Evolutionary conservation across 2,113 vertebrate genomes (phyloP).

Genomic region (Jaculus jaculus): DNA sequence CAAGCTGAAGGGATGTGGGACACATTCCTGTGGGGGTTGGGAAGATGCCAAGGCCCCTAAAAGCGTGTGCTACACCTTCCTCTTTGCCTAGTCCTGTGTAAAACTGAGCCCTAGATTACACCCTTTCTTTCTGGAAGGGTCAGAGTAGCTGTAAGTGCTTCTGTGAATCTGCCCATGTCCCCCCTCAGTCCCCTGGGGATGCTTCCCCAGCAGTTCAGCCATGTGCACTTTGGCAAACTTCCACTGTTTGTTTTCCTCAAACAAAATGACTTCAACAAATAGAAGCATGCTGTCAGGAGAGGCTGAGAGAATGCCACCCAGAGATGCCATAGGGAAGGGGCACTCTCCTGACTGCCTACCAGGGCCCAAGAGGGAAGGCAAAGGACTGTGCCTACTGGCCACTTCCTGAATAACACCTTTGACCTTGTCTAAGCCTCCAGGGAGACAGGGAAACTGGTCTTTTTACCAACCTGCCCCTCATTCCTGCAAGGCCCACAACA

Average conservation of each 20-base stretch:
- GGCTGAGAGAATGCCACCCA: not conserved
- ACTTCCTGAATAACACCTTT: not conserved
- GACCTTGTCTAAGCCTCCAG: not conserved
- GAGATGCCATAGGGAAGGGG: fast-evolving
- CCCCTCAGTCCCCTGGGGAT: fast-evolving
- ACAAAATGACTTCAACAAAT: not conserved
- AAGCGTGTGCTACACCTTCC: too few species aligned
- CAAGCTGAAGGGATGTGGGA: not conserved
- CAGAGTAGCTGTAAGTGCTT: too few species aligned
- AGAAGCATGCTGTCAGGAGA: not conserved
- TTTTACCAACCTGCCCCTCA: not conserved
- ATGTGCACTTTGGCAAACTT: not conserved
- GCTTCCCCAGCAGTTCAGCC: too few species aligned
- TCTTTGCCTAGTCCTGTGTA: too few species aligned
- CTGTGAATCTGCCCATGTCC: too few species aligned
- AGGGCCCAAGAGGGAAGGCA: not conserved
- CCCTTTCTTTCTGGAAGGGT: not conserved
- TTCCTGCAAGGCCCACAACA: not conserved
- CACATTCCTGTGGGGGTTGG: too few species aligned
- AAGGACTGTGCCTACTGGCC: too few species aligned
- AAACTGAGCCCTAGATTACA: not conserved
- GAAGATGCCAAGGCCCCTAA: too few species aligned
- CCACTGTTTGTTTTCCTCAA: not conserved
- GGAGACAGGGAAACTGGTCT: too few species aligned
- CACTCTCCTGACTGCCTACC: too few species aligned